phyloP scores from a whole-genome alignment of 2,797 vertebrate genomes.

The Pantherophis alleghaniensis region DNA sequence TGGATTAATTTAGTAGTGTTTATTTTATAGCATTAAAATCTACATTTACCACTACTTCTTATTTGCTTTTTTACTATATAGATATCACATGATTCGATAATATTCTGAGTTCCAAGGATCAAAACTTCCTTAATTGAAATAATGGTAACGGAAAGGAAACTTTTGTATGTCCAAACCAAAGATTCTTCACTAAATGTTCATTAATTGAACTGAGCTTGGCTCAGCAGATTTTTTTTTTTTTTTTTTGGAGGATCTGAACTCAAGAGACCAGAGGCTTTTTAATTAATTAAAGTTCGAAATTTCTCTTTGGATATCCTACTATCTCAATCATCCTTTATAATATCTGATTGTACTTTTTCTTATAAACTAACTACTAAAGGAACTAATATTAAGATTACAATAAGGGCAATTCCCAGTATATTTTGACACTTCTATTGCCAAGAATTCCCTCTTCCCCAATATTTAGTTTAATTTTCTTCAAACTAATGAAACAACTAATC shows the following conservation, averaged over 20 bases:
- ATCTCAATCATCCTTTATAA: constrained; percentile 6
- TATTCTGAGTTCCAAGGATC: not conserved
- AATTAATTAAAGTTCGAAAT: not conserved
- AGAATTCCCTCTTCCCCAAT: not conserved
- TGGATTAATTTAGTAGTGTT: not conserved
- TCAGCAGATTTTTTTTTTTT: not conserved
- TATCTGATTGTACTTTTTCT: constrained; percentile 17
- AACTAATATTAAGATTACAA: constrained; percentile 15
- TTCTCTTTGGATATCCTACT: constrained; percentile 18
- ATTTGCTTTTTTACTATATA: not conserved
- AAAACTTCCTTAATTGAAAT: constrained; percentile 16
- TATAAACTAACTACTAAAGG: constrained; percentile 23
- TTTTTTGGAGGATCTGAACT: not conserved
- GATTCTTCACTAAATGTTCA: not conserved
- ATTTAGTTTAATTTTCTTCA: constrained; percentile 21
- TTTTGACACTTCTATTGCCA: not conserved
- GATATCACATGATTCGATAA: not conserved
- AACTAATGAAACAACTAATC: constrained; percentile 55
- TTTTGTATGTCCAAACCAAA: not conserved
- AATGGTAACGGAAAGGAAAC: not conserved
- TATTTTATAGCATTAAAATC: not conserved
- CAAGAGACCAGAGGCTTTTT: not conserved
- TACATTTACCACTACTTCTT: not conserved
- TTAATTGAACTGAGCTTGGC: not conserved
- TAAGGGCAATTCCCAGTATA: constrained; percentile 12